Conservation (phyloP, 2,797 vertebrate genomes). For the Gobionotothen gibberifrons region DNA sequence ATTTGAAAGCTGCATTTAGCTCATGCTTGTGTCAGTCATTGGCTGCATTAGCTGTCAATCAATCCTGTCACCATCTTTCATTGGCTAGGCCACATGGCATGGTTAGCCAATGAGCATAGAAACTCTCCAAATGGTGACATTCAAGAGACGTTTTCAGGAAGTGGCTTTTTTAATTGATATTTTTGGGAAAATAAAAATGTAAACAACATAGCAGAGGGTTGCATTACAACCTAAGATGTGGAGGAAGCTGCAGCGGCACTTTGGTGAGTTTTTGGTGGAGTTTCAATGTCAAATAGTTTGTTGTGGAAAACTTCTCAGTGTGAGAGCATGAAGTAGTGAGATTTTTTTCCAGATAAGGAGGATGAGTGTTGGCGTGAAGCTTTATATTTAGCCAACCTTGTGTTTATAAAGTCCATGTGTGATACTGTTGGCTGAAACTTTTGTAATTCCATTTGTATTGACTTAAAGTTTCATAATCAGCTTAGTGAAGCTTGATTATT, state of each 20-base stretch:
- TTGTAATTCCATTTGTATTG: neutral
- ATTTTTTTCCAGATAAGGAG: neutral
- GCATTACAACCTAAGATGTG: neutral
- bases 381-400: neutral
- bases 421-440: too few species aligned
- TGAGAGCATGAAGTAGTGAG: neutral
- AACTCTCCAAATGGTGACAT: neutral
- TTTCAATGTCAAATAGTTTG: neutral
- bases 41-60: neutral
- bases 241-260: neutral
- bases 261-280: neutral
- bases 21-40: neutral
- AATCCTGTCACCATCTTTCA: neutral
- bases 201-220: neutral
- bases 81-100: conserved; percentile 6
- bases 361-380: neutral
- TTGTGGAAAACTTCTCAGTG: neutral
- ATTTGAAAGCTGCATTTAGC: neutral
- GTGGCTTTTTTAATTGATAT: neutral
- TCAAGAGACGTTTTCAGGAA: neutral
- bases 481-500: too few species aligned
- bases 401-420: neutral
- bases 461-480: neutral
- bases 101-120: conserved; percentile 15
- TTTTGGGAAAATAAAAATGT: neutral